phyloP scores from a whole-genome alignment of 2,888 invertebrate species.

The Trichopria drosophilae region DNA sequence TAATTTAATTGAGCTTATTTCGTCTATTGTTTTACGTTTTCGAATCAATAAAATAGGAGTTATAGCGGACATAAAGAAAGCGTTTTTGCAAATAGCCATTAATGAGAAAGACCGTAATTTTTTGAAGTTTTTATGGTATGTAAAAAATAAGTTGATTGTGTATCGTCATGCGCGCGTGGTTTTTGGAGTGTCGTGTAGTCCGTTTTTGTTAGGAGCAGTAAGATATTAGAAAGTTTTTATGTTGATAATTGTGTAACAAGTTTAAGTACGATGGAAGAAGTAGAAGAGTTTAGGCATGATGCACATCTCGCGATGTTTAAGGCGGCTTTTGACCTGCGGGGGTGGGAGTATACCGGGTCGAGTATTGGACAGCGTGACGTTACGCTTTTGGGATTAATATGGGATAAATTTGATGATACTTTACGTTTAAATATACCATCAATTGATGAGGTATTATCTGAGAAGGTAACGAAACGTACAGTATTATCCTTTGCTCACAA shows the following conservation, averaged over 20 bases:
- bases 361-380: constrained; percentile 4
- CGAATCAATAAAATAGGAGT: constrained; percentile 7
- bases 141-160: constrained; percentile 15
- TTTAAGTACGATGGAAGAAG: constrained; percentile 5
- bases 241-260: constrained; percentile 34
- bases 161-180: constrained; percentile 31
- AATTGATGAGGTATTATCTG: not conserved
- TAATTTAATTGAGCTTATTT: constrained; percentile 26
- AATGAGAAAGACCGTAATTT: constrained; percentile 22
- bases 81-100: constrained; percentile 13
- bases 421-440: constrained; percentile 4
- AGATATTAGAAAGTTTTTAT: constrained; percentile 29
- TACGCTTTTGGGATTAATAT: not conserved
- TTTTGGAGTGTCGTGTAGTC: constrained; percentile 31
- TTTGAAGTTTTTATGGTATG: constrained; percentile 32
- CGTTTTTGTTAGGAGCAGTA: constrained; percentile 30
- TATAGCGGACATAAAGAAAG: constrained; percentile 16
- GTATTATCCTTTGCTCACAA: constrained; percentile 12
- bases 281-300: constrained; percentile 7
- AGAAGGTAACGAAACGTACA: constrained; percentile 10
- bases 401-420: constrained; percentile 7
- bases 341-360: constrained; percentile 14
- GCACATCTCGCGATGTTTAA: constrained; percentile 17
- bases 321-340: constrained; percentile 24
- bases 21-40: constrained; percentile 13